phyloP scores from a whole-genome alignment of 1,140 invertebrate species.

The Drosophila sproati region DNA sequence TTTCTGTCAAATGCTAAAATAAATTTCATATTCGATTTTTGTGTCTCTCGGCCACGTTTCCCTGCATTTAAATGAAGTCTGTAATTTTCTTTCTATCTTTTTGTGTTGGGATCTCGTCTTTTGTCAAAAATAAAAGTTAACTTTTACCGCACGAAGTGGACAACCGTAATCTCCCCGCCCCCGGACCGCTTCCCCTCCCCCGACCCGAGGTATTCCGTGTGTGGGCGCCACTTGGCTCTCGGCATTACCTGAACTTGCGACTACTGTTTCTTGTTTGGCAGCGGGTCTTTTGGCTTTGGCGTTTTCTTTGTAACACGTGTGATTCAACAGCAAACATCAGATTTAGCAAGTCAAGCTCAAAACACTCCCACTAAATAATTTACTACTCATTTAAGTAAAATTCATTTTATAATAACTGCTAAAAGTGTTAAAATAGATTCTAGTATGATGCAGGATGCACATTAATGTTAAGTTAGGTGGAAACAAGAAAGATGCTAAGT shows the following conservation, averaged over 20 bases:
- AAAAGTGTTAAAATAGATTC: no score
- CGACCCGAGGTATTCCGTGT: constrained; percentile 4
- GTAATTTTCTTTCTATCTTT: background rate
- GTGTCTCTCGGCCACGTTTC: constrained; percentile 20
- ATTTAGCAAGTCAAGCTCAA: no score
- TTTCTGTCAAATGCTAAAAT: constrained; percentile 77
- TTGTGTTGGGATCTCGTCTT: constrained; percentile 20
- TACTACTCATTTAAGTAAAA: no score
- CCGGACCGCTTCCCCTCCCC: background rate
- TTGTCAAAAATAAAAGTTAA: constrained; percentile 39
- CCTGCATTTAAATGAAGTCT: constrained; percentile 74
- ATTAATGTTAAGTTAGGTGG: no score
- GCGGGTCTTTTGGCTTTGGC: background rate
- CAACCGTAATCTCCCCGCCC: background rate
- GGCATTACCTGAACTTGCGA: constrained; percentile 7
- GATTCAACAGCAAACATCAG: no score
- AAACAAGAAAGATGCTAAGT: no score
- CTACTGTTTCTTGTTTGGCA: background rate
- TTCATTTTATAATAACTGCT: no score
- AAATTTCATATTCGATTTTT: constrained; percentile 77
- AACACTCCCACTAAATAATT: no score
- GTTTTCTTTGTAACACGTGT: background rate
- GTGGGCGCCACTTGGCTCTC: constrained; percentile 33
- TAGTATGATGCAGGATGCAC: no score
- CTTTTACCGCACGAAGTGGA: constrained; percentile 35